phyloP scores from a whole-genome alignment of 2,888 invertebrate species.

The Troides oblongomaculatus region DNA sequence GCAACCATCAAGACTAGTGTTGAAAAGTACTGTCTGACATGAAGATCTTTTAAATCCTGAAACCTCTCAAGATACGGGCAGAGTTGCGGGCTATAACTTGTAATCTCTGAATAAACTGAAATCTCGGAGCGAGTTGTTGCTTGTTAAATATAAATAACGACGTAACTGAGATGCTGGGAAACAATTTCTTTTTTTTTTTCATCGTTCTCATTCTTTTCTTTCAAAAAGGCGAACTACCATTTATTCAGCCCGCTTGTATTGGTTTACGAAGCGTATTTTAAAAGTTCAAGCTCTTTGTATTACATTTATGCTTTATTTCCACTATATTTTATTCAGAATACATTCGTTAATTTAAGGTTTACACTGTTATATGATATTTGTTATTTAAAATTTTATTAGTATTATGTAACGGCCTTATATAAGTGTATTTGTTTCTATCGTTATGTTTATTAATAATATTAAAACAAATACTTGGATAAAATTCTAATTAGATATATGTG shows the following conservation, averaged over 20 bases:
- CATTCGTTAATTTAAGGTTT: neutral
- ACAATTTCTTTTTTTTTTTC: conserved; percentile 8
- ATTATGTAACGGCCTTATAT: too few species aligned
- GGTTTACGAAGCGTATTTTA: conserved; percentile 17
- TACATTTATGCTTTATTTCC: neutral
- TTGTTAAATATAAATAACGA: conserved; percentile 22
- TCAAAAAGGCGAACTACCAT: conserved; percentile 23
- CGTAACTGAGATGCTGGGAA: conserved; percentile 13
- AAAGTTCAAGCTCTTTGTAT: conserved; percentile 4
- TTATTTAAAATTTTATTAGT: too few species aligned
- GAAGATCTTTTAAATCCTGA: neutral
- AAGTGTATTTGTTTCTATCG: too few species aligned
- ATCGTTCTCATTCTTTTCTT: conserved; percentile 16
- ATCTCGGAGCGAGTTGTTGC: neutral
- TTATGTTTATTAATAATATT: too few species aligned
- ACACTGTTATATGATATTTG: too few species aligned
- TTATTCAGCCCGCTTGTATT: conserved; percentile 17
- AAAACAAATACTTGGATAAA: too few species aligned
- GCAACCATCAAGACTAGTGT: neutral
- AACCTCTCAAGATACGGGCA: neutral
- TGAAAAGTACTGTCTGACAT: neutral
- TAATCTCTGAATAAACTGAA: neutral
- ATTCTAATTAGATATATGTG: too few species aligned
- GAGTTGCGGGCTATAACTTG: neutral
- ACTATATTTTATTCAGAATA: neutral